Base-by-base conservation (phyloP, 2,797 vertebrate genomes). In the Mus minutoides region DNA sequence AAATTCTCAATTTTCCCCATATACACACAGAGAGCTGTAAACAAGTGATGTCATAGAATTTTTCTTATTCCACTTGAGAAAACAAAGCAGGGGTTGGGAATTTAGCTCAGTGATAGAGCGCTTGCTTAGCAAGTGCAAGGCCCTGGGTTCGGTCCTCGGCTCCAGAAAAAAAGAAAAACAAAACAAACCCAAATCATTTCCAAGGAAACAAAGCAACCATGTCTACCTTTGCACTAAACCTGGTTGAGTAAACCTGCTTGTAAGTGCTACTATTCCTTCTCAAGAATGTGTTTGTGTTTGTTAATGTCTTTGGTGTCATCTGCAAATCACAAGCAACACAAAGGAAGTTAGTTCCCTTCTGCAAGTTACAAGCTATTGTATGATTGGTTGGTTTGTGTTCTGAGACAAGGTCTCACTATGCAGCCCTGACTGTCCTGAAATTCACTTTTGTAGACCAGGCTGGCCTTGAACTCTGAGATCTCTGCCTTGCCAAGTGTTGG, bases 261-360 rank as follows among this genome's bases (percentile, higher is more conserved):
- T 40, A 92, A 85, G 34, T 94, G 17, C 40, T 67, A 64, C 56
- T 73, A 2, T 83, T 91, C 87, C 13, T 58, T 87, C 24, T 89
- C 17, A 76, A 76, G 46, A 85, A 92, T 94, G n/a, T 86, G 58
- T 78, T 62, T 58, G 40, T 46, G 37, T 87, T 8, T 84, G 82
- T 91, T 78, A 90, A 94, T 75, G 29, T n/a, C 17, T 78, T 92
- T 92, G 67, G n/a, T 14, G 85, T 79, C 21, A 80, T 77, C 34
- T 91, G 2, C 94, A 80, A 95, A 12, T 92, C 64, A 60, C 82
- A 76, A 89, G 67, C 60, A 94, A 73, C 37, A 86, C 64, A 95
- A 84, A 9, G 79, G 34, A 62, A 21, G 22, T 78, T 31, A 43
- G 16, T 73, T 71, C 58, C 29, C 26, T 64, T 73, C 19, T 80